Percentiles rank a stretch among this genome's conserved stretches.
Evolutionary conservation across 2,797 vertebrate species (phyloP).

Genomic region (Phataginus tetradactyla): DNA sequence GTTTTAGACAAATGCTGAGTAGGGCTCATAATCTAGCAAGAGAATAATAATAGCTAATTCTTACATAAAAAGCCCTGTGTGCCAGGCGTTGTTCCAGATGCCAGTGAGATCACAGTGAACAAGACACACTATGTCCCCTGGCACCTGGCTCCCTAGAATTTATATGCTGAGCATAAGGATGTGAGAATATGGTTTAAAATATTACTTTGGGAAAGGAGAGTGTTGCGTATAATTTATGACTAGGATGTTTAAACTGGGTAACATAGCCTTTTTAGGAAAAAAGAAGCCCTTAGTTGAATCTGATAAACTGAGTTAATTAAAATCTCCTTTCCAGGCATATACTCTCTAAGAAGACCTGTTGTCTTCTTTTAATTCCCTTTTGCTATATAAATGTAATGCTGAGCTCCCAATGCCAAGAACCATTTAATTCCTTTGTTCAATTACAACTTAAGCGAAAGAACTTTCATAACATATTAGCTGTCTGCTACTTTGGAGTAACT

Average conservation of each 20-base stretch:
- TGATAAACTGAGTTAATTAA: slow-evolving; percentile 60
- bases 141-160: not conserved
- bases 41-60: not conserved
- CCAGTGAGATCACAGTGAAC: not conserved
- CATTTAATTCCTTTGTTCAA: slow-evolving; percentile 57
- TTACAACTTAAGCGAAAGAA: not conserved
- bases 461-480: not conserved
- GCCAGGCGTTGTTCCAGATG: not conserved
- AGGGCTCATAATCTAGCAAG: not conserved
- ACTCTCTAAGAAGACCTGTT: not conserved
- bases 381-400: not conserved
- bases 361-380: slow-evolving; percentile 10
- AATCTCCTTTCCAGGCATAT: not conserved
- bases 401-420: not conserved
- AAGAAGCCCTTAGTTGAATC: not conserved
- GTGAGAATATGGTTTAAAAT: not conserved
- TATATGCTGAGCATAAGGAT: rapidly evolving
- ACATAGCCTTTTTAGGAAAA: not conserved
- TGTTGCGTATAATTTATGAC: not conserved
- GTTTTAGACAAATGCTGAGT: not conserved
- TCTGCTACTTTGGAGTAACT: slow-evolving; percentile 60
- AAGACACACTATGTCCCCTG: rapidly evolving
- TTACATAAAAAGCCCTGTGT: rapidly evolving
- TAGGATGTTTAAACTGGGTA: not conserved
- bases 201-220: not conserved